Conservation (phyloP, 1,140 invertebrate species). For the Luehdorfia chinensis region DNA sequence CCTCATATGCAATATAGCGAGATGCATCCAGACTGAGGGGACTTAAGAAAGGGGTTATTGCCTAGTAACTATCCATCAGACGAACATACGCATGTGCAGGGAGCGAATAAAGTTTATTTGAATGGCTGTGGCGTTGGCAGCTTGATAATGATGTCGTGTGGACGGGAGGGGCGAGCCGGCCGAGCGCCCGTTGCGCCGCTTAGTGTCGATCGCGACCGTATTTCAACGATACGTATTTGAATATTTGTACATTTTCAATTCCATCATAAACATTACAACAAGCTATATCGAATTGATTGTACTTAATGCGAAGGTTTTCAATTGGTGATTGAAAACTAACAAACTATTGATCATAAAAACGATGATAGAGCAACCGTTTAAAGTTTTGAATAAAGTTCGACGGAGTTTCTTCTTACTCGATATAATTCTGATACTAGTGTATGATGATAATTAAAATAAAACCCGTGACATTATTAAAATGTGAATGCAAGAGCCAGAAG, state of each 20-base stretch:
- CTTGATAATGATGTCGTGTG: slow-evolving; percentile 61
- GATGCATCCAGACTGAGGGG: slow-evolving; percentile 58
- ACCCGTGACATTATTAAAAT: slow-evolving; percentile 15
- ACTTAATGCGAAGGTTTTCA: slow-evolving; percentile 12
- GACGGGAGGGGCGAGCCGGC: slow-evolving; percentile 56
- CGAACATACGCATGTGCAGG: slow-evolving; percentile 60
- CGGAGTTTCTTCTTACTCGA: slow-evolving; percentile 56
- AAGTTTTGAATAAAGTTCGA: slow-evolving; percentile 60
- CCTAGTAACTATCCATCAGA: slow-evolving; percentile 61
- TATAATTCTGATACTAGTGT: slow-evolving; percentile 64
- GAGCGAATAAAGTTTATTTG: slow-evolving; percentile 75
- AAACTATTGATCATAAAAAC: slow-evolving; percentile 29
- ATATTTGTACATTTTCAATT: slow-evolving; percentile 16
- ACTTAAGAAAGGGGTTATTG: slow-evolving; percentile 68
- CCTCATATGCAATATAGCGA: slow-evolving; percentile 65
- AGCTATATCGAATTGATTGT: slow-evolving; percentile 13
- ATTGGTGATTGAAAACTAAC: slow-evolving; percentile 3
- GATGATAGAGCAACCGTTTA: slow-evolving; percentile 64
- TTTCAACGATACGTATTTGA: slow-evolving; percentile 39
- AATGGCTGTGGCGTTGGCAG: slow-evolving; percentile 51
- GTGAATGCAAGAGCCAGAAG: slow-evolving; percentile 20
- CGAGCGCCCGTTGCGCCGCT: slow-evolving; percentile 30
- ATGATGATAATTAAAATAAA: slow-evolving; percentile 56
- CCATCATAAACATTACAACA: no score
- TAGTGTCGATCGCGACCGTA: slow-evolving; percentile 51